phyloP scores from a whole-genome alignment of 2,113 vertebrate species.

The Psittacus erithacus region DNA sequence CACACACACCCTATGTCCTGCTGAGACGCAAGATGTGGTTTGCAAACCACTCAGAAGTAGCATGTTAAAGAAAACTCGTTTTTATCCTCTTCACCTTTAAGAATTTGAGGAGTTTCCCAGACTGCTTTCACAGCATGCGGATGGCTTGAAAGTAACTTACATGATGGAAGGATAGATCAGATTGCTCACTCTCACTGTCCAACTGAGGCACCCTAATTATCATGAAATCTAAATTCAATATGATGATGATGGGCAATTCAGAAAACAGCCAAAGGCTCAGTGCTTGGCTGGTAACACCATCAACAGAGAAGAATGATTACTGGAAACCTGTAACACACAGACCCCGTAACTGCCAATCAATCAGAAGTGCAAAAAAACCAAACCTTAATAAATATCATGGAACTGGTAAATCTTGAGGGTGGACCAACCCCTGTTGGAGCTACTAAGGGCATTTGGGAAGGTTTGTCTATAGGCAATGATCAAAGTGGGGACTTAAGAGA shows the following conservation, averaged over 20 bases:
- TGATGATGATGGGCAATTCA: constrained; percentile 1
- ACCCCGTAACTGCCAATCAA: neutral
- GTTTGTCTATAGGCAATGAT: neutral
- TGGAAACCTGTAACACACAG: neutral
- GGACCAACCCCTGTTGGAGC: neutral
- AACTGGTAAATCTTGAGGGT: neutral
- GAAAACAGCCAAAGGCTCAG: constrained; percentile 1
- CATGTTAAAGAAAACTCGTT: neutral
- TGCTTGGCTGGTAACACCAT: neutral
- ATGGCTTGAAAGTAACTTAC: neutral
- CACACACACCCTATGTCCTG: neutral
- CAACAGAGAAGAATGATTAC: neutral
- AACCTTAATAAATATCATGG: neutral
- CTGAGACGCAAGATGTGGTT: neutral
- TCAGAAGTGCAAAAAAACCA: neutral
- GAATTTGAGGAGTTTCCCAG: neutral
- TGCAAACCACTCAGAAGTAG: neutral
- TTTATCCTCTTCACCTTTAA: neutral
- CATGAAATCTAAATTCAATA: constrained; percentile 26
- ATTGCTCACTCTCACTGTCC: neutral
- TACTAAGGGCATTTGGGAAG: neutral
- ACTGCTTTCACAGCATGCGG: neutral
- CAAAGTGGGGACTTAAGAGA: neutral
- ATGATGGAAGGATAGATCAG: neutral
- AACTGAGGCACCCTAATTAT: constrained; percentile 9